Evolutionary conservation across 2,113 vertebrate genomes (phyloP).

Genomic region (Chauna torquata): DNA sequence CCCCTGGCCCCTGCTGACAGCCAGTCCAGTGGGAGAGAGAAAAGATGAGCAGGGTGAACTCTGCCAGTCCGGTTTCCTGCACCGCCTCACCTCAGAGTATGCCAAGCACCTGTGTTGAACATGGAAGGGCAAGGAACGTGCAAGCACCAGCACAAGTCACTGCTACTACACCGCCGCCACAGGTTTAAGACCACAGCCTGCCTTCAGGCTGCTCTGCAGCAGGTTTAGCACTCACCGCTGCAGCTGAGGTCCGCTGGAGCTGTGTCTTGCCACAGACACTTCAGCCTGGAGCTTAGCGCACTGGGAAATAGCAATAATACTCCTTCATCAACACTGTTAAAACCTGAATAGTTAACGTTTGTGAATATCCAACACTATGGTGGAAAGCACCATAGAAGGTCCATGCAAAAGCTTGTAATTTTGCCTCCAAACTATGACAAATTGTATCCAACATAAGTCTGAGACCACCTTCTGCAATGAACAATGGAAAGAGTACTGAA

Average conservation of each 20-base stretch:
- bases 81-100: background rate
- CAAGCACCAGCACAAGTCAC: fast-evolving
- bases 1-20: background rate
- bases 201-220: fast-evolving
- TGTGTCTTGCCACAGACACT: fast-evolving
- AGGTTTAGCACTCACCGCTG: background rate
- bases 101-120: fast-evolving
- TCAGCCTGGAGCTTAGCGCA: background rate
- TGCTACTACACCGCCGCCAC: background rate
- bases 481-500: background rate
- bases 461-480: background rate
- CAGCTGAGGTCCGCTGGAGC: background rate
- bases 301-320: background rate
- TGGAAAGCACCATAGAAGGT: background rate
- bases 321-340: background rate
- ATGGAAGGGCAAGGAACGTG: fast-evolving
- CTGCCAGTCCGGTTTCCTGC: background rate
- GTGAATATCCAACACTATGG: background rate
- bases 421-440: background rate
- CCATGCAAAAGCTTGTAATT: background rate
- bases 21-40: background rate
- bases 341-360: background rate
- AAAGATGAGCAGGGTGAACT: background rate
- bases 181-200: background rate
- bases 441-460: background rate